Percentiles rank a stretch among this genome's conserved stretches.
phyloP scores from a whole-genome alignment of 2,113 vertebrate species.

The Neodon shergylaensis region DNA sequence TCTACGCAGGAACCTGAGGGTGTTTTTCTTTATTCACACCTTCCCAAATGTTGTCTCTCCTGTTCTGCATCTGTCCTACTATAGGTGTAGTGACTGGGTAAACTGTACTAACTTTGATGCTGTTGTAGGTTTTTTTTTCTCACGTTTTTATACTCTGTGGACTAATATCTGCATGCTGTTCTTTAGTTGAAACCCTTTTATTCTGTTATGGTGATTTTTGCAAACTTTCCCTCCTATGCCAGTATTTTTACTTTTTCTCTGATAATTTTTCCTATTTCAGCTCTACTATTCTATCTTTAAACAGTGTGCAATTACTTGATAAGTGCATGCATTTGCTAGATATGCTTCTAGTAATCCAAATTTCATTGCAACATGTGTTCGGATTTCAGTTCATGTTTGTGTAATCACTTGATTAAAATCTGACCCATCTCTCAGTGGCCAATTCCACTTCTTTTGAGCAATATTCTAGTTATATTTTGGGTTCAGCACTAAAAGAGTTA shows the following conservation, averaged over 20 bases:
- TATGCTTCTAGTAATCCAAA: background rate
- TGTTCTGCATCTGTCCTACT: background rate
- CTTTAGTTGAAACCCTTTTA: background rate
- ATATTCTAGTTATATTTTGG: background rate
- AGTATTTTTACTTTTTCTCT: background rate
- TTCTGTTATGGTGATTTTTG: background rate
- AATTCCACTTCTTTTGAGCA: background rate
- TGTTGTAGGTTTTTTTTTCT: background rate
- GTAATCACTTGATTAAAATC: background rate
- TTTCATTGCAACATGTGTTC: background rate
- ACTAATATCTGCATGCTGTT: background rate
- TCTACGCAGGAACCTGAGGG: background rate
- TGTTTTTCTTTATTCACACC: background rate
- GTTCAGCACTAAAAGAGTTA: background rate
- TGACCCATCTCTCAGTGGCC: background rate
- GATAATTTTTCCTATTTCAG: background rate
- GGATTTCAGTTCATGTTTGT: background rate
- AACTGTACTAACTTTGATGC: background rate
- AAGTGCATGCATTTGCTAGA: background rate
- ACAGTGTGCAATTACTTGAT: background rate
- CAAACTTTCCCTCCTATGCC: background rate
- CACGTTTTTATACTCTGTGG: background rate
- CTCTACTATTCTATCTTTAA: background rate
- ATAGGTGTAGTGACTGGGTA: background rate
- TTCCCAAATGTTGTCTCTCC: background rate